phyloP scores from a whole-genome alignment of 2,888 invertebrate species.

The Eupithecia exiguata region DNA sequence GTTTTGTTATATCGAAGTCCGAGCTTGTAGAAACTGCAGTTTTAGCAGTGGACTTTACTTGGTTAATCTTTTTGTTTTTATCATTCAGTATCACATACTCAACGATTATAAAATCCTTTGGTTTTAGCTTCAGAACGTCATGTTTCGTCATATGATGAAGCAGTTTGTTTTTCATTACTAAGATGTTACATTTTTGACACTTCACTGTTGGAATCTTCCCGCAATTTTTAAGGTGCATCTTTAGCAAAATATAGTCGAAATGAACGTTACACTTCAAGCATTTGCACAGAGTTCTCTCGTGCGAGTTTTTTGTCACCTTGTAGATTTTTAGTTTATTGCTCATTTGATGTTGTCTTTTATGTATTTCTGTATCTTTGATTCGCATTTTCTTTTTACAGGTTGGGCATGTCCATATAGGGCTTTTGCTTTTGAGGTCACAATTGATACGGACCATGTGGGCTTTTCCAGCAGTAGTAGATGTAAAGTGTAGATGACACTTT shows the following conservation, averaged over 20 bases:
- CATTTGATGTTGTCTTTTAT: conserved; percentile 55
- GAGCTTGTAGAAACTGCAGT: not conserved
- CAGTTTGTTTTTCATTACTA: conserved; percentile 15
- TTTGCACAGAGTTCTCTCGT: conserved; percentile 48
- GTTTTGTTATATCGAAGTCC: not conserved
- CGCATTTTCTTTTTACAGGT: conserved; percentile 52
- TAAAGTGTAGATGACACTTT: conserved; percentile 51
- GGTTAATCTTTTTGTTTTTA: conserved; percentile 19
- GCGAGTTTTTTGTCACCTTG: conserved; percentile 41
- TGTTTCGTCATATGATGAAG: conserved; percentile 27
- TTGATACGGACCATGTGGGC: conserved; percentile 6
- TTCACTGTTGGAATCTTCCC: conserved; percentile 9
- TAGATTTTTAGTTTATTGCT: conserved; percentile 52
- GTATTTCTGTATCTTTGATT: conserved; percentile 43
- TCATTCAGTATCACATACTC: conserved; percentile 22
- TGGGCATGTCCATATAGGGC: conserved; percentile 1
- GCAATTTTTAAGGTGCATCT: conserved; percentile 47
- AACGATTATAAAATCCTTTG: conserved; percentile 36
- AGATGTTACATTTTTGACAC: conserved; percentile 50
- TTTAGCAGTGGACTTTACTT: not conserved
- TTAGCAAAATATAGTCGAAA: conserved; percentile 52
- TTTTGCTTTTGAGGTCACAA: not conserved
- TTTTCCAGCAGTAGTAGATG: conserved; percentile 39
- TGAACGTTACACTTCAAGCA: conserved; percentile 56
- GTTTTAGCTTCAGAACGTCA: conserved; percentile 26